A percentile compares a stretch with the other conserved stretches of the same genome.
Conservation (phyloP, 2,797 vertebrate species). For the Premnoplex brunnescens region DNA sequence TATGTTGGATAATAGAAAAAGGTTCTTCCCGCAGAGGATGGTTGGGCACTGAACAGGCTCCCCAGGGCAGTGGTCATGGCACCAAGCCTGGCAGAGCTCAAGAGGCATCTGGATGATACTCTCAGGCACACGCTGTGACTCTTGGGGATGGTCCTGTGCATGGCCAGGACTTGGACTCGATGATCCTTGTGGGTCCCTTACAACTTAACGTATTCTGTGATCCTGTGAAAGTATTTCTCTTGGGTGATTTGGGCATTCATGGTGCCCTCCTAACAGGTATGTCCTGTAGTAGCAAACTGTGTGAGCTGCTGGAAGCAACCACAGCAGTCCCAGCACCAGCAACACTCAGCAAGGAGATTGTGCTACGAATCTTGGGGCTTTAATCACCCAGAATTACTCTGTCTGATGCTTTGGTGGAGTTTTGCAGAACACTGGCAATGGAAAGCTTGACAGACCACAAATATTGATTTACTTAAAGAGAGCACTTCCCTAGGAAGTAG, state of each 20-base stretch:
- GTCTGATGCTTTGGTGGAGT: neutral
- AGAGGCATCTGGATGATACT: neutral
- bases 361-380: neutral
- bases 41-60: neutral
- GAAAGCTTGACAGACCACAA: neutral
- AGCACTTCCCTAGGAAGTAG: neutral
- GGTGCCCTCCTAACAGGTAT: neutral
- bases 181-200: neutral
- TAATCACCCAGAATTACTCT: neutral
- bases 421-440: neutral
- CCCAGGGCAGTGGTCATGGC: neutral
- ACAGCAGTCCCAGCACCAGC: neutral
- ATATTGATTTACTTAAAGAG: neutral
- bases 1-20: neutral
- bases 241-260: neutral
- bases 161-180: neutral
- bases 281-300: neutral
- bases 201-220: neutral
- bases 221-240: neutral
- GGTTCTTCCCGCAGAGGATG: neutral
- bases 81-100: neutral
- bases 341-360: fast-evolving
- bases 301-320: neutral
- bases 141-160: neutral
- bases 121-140: neutral